Base-by-base conservation (phyloP, 1,140 invertebrate species). In the Whitmania pigra region DNA sequence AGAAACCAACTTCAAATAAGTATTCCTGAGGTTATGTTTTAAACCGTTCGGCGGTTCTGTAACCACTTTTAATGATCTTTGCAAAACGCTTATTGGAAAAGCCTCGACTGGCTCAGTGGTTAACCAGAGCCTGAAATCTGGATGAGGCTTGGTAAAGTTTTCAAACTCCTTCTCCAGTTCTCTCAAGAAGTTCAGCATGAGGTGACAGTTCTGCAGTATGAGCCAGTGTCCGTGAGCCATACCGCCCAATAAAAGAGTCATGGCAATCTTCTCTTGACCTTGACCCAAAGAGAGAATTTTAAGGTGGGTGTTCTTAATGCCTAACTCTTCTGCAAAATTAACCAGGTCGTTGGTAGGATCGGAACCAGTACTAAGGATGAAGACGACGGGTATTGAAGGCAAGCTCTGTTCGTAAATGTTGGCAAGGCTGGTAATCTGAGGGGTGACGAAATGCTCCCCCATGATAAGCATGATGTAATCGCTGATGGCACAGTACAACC, bases 301-400 rank as follows among this genome's bases (percentile, higher is more conserved):
- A 75, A 94, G 89, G 76, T 88, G 89, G 71, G 86, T 87, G 60
- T 86, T 86, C 2, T 87, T 87, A 76, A 87, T 88, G 25, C 88
- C 88, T 82, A 85, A 72, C 83, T 82, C 82, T 67, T 92, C 89
- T 0, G 89, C 90, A 27, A 94, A 79, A 81, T 92, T 93, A 85
- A 91, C 89, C 20, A 95, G 79, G 78, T 94, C 91, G 67, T 86
- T 87, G 0, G 90, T 90, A 25, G 91, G 91, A 84, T 95, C 91
- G 0, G 90, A 90, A 0, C 91, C 91, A 18, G 90, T 89, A 77
- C 89, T 92, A 25, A 93, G 82, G 72, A 94, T 89, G 78, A 95
- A 93, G 57, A 93, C 87, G n/a, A 93, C 88, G 0, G 92, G 91
- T 73, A 88, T 91, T 7, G 80, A 85, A 0, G 89, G 85, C 0